These are phyloP conservation scores for Rhizomys pruinosus DNA, from an alignment of 2,113 vertebrate species.

Conservation along the genomic window DNA sequence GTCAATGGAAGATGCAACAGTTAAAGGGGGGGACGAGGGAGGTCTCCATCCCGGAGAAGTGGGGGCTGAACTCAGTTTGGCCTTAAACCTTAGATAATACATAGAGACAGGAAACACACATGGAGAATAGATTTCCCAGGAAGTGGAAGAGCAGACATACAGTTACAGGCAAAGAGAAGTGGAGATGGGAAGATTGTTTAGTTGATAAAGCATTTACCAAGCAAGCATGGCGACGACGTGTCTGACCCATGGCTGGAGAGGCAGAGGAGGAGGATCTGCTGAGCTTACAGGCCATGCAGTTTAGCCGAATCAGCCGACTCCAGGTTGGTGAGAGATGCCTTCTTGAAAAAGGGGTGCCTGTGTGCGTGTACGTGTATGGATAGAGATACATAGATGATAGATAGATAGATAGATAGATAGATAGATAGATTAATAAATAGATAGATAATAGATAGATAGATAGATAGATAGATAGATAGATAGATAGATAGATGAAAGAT, in stretches of 20 bases:
- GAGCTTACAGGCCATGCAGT: background rate
- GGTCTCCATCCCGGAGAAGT: background rate
- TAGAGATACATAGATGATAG: too few species aligned
- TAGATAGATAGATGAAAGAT: too few species aligned
- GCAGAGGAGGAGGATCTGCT: background rate
- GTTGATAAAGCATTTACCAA: too few species aligned
- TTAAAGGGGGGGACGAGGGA: accelerated
- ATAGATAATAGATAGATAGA: too few species aligned
- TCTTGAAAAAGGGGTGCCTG: too few species aligned
- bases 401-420: too few species aligned
- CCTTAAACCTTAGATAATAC: background rate
- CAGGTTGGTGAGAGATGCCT: background rate
- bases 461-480: too few species aligned
- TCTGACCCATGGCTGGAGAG: background rate
- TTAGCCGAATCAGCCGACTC: too few species aligned
- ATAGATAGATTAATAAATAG: too few species aligned
- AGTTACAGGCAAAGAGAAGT: background rate
- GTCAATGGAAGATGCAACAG: background rate
- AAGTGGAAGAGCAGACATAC: background rate
- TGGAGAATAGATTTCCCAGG: background rate
- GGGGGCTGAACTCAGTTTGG: background rate
- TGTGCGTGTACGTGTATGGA: too few species aligned
- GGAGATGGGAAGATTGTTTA: too few species aligned
- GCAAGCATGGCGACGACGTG: too few species aligned
- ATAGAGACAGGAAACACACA: background rate